Evolutionary conservation across 2,888 invertebrate genomes (phyloP).

Genomic region (Cordilura impudica): DNA sequence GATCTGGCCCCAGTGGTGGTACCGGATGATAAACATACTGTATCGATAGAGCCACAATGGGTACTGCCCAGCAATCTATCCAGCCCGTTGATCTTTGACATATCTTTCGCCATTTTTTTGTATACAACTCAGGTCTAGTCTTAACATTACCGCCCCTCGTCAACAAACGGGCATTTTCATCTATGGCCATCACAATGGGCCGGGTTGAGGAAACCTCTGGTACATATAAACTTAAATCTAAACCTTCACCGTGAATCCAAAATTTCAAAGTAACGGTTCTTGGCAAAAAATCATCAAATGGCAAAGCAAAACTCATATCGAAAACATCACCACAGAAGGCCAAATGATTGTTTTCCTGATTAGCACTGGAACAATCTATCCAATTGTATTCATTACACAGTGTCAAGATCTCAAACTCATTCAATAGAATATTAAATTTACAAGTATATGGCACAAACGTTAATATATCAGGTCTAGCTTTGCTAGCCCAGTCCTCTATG

Average conservation of each 20-base stretch:
- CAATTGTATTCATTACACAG: slow-evolving; percentile 98
- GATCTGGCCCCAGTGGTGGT: slow-evolving; percentile 91
- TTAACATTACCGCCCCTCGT: slow-evolving; percentile 85
- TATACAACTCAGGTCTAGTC: slow-evolving; percentile 79
- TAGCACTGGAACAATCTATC: slow-evolving; percentile 98
- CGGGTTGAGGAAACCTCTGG: slow-evolving; percentile 95
- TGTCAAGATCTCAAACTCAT: slow-evolving; percentile 96
- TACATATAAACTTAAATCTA: slow-evolving; percentile 92
- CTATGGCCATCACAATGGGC: slow-evolving; percentile 88
- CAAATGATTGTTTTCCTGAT: slow-evolving; percentile 95
- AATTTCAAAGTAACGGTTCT: slow-evolving; percentile 92
- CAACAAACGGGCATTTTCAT: slow-evolving; percentile 91
- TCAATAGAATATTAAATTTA: slow-evolving; percentile 92
- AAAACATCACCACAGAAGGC: slow-evolving; percentile 96
- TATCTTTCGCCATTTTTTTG: slow-evolving; percentile 89
- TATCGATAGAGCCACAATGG: slow-evolving; percentile 94
- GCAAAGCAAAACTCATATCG: slow-evolving; percentile 94
- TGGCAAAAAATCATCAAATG: slow-evolving; percentile 96
- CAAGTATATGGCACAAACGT: slow-evolving; percentile 98
- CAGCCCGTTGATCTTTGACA: slow-evolving; percentile 87
- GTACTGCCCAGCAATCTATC: slow-evolving; percentile 98
- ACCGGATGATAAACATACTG: slow-evolving; percentile 95
- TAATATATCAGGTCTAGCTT: slow-evolving; percentile 93
- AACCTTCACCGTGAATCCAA: slow-evolving; percentile 96
- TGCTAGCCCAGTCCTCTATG: slow-evolving; percentile 97